phyloP scores from a whole-genome alignment of 92 coral and sea anemone genomes.

The Porites evermanni region DNA sequence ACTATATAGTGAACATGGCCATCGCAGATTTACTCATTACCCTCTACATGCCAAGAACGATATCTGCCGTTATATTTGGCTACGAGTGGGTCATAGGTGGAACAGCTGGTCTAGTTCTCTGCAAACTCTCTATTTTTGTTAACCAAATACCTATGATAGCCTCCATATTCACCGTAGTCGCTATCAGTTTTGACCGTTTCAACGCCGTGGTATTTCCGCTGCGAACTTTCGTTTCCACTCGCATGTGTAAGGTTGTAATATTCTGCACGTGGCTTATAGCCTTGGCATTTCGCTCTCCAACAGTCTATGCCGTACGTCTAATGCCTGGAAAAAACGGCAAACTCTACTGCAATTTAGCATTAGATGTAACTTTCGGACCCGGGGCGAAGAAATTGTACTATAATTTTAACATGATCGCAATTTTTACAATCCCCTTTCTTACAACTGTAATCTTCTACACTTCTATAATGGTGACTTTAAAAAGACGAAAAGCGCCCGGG shows the following conservation, averaged over 20 bases:
- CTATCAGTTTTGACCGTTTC: slow-evolving; percentile 76
- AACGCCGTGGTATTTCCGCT: slow-evolving; percentile 76
- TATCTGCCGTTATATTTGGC: slow-evolving; percentile 62
- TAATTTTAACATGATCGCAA: slow-evolving; percentile 58
- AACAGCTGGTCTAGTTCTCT: slow-evolving; percentile 57
- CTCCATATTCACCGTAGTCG: slow-evolving; percentile 75
- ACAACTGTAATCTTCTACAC: slow-evolving; percentile 66
- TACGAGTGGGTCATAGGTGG: slow-evolving; percentile 79
- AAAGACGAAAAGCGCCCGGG: slow-evolving; percentile 54
- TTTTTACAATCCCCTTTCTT: slow-evolving; percentile 70
- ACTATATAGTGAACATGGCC: slow-evolving; percentile 79
- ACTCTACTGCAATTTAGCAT: slow-evolving; percentile 61
- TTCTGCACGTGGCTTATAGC: slow-evolving; percentile 63
- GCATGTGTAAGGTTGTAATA: slow-evolving; percentile 43
- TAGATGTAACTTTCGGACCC: slow-evolving; percentile 63
- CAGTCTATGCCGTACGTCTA: slow-evolving; percentile 57
- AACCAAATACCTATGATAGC: slow-evolving; percentile 79
- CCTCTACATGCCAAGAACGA: slow-evolving; percentile 74
- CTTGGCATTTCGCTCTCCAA: slow-evolving; percentile 65
- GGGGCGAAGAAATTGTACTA: slow-evolving; percentile 65
- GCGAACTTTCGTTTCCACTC: slow-evolving; percentile 48
- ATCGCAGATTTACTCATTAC: slow-evolving; percentile 75
- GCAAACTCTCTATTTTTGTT: slow-evolving; percentile 67
- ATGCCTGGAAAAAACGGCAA: slow-evolving; percentile 34
- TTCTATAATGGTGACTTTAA: slow-evolving; percentile 59